Evolutionary conservation across 2,888 invertebrate species (phyloP), one percentile per base, ranked within the genome.

Genomic region (Trichogramma evanescens): DNA sequence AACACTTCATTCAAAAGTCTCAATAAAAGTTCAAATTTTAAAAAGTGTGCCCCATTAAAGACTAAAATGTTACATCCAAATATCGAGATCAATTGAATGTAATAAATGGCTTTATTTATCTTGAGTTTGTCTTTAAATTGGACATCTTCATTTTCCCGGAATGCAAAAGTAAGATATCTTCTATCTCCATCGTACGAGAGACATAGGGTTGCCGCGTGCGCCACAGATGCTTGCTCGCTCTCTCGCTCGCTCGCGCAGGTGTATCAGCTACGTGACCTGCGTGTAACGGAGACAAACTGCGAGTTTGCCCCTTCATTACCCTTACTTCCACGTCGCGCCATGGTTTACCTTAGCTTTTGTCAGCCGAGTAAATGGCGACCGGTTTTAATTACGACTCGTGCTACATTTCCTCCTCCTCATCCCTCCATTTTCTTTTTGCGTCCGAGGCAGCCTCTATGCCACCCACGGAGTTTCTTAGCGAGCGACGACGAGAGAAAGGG

Each of bases 261-360:
- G 50, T 9, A 43, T 8, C 6, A 42, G 43, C 44, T 54, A 45
- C 5, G 52, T 39, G 26, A 5, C 6, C 10, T 8, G 69, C 71
- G 66, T 68, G 70, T 70, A 73, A 74, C 71, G 70, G 73, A 74
- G 74, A 75, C 75, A 75, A 75, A 76, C 74, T 71, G 74, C 72
- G 71, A 69, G 72, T 74, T 74, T 73, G 72, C 71, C 71, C 73
- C 74, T 75, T 76, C 75, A 76, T 76, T 75, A 75, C 72, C 72
- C 70, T 26, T 26, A 26, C 26, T 26, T 26, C 26, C 26, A 26
- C 26, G 26, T 26, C 26, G 26, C 26, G 26, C 26, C 26, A 26
- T 26, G 26, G 26, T 26, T 26, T 26, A 26, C 26, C 26, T 26
- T 26, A 26, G 26, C 26, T 26, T 26, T 26, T 26, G 26, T 26